Conservation (phyloP, 2,888 invertebrate species). For the Lepidocyrtoides sp. region DNA sequence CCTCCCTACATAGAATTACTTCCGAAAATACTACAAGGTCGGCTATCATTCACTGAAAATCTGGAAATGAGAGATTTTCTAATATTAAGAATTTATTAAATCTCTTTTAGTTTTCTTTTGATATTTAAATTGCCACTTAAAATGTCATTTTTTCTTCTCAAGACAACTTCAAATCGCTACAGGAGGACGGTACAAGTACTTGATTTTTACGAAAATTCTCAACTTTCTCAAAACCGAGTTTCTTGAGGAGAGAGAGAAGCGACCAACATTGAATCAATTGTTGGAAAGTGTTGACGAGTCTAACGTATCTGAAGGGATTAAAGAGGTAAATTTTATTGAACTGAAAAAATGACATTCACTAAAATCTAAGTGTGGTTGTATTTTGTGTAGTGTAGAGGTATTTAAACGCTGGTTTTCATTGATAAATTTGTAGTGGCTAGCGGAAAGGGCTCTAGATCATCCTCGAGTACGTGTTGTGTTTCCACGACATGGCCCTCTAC, state of each 20-base stretch:
- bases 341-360: too few species aligned
- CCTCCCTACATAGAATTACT: too few species aligned
- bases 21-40: background rate
- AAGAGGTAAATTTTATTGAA: constrained; percentile 13
- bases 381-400: background rate
- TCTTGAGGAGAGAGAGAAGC: background rate
- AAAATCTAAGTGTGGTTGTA: background rate
- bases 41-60: too few species aligned
- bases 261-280: background rate
- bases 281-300: background rate
- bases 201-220: constrained; percentile 19
- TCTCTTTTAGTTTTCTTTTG: background rate
- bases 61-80: background rate
- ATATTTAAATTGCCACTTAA: background rate
- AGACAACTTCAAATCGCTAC: constrained; percentile 27
- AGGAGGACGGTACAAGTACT: constrained; percentile 53
- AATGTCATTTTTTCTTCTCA: background rate
- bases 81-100: background rate
- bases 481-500: too few species aligned
- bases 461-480: background rate
- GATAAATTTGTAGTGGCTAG: constrained; percentile 47
- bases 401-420: background rate
- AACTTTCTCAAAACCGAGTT: constrained; percentile 36
- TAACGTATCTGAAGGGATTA: background rate
- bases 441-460: background rate